These are phyloP conservation scores for Isurus oxyrinchus DNA, from an alignment of 2,113 vertebrate genomes.

Conservation along the genomic window DNA sequence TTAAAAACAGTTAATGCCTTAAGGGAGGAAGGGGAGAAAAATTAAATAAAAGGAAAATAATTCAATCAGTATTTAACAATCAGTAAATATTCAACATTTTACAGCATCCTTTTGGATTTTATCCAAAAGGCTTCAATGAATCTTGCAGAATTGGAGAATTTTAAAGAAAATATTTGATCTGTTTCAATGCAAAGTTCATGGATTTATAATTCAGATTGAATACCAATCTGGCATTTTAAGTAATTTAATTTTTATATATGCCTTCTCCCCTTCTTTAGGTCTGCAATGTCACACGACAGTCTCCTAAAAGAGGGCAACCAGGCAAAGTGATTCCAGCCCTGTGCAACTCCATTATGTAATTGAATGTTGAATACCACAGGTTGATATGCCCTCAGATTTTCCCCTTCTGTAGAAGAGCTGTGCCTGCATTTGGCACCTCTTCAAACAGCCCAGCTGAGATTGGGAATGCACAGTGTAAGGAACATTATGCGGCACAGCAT, in stretches of 20 bases:
- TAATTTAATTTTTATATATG: not conserved
- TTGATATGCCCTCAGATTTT: not conserved
- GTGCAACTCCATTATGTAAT: not conserved
- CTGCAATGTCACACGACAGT: not conserved
- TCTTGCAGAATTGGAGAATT: not conserved
- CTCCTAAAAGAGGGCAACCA: not conserved
- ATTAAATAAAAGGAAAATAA: not conserved
- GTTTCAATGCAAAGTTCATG: not conserved
- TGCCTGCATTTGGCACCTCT: conserved; percentile 15
- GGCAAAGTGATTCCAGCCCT: not conserved
- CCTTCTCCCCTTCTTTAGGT: not conserved
- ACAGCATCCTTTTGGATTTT: not conserved
- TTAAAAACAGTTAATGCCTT: not conserved
- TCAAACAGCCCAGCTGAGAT: conserved; percentile 34
- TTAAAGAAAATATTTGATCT: conserved; percentile 3
- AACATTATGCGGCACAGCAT: conserved; percentile 13
- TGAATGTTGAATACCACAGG: not conserved
- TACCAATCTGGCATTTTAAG: conserved; percentile 1
- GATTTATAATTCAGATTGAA: not conserved
- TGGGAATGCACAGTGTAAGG: conserved; percentile 5
- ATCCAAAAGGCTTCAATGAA: not conserved
- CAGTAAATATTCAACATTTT: not conserved
- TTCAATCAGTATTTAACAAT: not conserved
- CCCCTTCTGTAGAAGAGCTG: not conserved
- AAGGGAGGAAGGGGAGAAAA: not conserved